These are phyloP conservation scores for Octodonta nipae DNA, from an alignment of 2,888 invertebrate genomes.

Conservation along the genomic window DNA sequence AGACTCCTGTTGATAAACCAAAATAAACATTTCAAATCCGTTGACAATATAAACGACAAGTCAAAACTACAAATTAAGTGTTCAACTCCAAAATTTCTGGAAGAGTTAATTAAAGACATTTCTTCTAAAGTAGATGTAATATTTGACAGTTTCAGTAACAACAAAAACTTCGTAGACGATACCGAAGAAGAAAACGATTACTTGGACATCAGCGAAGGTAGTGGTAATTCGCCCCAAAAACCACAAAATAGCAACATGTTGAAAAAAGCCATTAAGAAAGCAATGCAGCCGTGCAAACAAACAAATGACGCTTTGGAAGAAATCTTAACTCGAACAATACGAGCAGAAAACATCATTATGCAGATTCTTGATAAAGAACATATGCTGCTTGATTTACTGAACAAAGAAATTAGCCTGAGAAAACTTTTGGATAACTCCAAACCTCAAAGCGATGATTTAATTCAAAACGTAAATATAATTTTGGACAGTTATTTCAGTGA, in stretches of 20 bases:
- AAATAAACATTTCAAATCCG: conserved; percentile 13
- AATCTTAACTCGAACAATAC: conserved; percentile 23
- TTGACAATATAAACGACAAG: conserved; percentile 17
- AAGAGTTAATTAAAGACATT: conserved; percentile 31
- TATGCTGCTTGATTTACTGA: conserved; percentile 8
- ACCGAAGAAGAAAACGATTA: conserved; percentile 19
- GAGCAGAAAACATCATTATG: conserved; percentile 26
- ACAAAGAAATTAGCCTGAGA: conserved; percentile 4
- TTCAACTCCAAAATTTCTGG: conserved; percentile 26
- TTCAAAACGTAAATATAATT: conserved; percentile 8
- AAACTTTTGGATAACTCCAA: conserved; percentile 2
- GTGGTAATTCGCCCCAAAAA: conserved; percentile 12
- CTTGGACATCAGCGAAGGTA: conserved; percentile 18
- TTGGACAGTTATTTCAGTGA: conserved; percentile 13
- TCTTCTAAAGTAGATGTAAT: conserved; percentile 35
- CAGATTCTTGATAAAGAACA: conserved; percentile 12
- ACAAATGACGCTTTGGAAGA: conserved; percentile 27
- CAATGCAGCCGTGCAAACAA: conserved; percentile 23
- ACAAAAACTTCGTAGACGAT: conserved; percentile 19
- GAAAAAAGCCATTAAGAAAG: conserved; percentile 20
- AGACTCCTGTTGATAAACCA: conserved; percentile 18
- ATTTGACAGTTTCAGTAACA: conserved; percentile 28
- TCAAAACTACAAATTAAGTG: conserved; percentile 27
- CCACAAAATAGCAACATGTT: conserved; percentile 16
- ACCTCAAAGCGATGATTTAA: conserved; percentile 6